phyloP scores from a whole-genome alignment of 2,113 vertebrate species.

The Coracopsis vasa region DNA sequence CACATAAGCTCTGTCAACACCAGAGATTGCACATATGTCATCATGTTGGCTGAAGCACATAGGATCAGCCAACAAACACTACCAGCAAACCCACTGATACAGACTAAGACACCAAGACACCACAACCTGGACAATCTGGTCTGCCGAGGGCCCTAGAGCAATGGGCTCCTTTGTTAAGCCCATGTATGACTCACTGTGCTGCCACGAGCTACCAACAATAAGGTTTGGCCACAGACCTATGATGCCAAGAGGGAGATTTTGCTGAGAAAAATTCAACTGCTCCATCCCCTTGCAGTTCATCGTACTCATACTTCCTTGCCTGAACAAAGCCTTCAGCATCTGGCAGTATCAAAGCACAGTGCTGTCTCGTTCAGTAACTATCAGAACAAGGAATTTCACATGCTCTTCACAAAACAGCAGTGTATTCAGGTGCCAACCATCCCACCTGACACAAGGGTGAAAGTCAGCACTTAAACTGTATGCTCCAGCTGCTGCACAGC shows the following conservation, averaged over 20 bases:
- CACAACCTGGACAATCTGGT: no score
- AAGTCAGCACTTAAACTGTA: neutral
- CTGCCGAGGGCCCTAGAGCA: no score
- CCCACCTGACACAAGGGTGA: neutral
- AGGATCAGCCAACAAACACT: neutral
- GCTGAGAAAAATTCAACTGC: neutral
- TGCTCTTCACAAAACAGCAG: rapidly evolving
- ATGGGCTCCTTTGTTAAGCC: neutral
- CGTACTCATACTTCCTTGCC: neutral
- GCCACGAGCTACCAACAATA: rapidly evolving
- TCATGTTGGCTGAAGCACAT: neutral
- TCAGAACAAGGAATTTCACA: neutral
- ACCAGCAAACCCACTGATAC: neutral
- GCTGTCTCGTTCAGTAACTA: neutral
- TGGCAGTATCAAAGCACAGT: neutral
- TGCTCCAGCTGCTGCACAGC: neutral
- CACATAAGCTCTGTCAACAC: neutral
- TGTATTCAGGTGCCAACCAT: rapidly evolving
- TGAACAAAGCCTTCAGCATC: neutral
- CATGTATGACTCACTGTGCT: rapidly evolving
- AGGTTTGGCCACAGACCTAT: neutral
- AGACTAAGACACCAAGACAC: neutral
- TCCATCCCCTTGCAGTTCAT: neutral
- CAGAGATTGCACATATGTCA: rapidly evolving
- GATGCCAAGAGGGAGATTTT: neutral